Evolutionary conservation across 2,113 vertebrate genomes (phyloP).

Genomic region (Leucopsar rothschildi): DNA sequence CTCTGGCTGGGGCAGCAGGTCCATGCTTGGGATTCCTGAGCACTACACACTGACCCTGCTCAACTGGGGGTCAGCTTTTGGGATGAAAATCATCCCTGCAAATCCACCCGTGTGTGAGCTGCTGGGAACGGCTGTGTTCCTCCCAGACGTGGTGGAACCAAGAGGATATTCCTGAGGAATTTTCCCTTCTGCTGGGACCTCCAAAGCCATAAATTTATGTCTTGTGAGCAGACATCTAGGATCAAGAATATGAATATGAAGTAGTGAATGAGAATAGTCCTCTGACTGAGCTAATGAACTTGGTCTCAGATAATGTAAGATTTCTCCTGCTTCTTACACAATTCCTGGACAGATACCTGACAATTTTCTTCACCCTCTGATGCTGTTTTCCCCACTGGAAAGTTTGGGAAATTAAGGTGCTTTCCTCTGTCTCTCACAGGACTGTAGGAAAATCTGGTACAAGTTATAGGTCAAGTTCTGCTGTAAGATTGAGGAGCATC

Average conservation of each 20-base stretch:
- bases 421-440: neutral
- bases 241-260: neutral
- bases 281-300: neutral
- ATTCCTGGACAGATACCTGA: neutral
- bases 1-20: neutral
- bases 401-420: neutral
- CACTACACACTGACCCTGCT: neutral
- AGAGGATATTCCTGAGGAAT: neutral
- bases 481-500: fast-evolving
- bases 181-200: neutral
- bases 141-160: neutral
- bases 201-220: neutral
- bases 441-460: neutral
- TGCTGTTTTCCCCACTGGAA: neutral
- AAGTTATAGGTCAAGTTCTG: neutral
- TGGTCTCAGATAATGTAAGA: neutral
- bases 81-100: neutral
- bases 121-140: neutral
- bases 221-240: neutral
- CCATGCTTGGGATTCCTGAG: neutral
- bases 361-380: neutral
- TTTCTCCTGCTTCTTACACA: neutral
- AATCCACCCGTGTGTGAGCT: neutral
- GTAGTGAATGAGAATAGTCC: neutral
- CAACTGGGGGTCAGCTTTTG: neutral